A percentile compares a stretch with the other conserved stretches of the same genome.
These are phyloP conservation scores for Hydraecia micacea DNA, from an alignment of 2,888 invertebrate genomes.

Conservation along the genomic window DNA sequence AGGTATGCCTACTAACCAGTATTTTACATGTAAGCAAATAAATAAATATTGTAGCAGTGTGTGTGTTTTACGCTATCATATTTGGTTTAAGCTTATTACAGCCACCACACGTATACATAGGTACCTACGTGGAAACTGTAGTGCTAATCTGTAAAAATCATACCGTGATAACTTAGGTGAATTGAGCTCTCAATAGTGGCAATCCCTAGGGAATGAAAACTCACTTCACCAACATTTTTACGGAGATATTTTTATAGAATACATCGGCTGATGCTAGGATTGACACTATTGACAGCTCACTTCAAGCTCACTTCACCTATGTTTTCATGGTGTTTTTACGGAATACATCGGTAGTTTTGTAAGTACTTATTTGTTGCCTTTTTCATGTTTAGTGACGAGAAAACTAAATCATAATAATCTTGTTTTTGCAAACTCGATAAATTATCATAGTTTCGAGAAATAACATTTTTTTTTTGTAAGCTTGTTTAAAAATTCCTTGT, in stretches of 20 bases:
- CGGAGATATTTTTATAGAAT: too few relatives aligned
- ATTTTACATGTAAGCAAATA: too few relatives aligned
- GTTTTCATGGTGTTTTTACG: too few relatives aligned
- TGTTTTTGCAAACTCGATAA: slow-evolving; percentile 17
- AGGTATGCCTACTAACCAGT: too few relatives aligned
- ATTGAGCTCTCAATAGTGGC: too few relatives aligned
- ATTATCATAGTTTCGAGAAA: slow-evolving; percentile 4
- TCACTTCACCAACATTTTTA: too few relatives aligned
- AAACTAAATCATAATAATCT: slow-evolving; percentile 36
- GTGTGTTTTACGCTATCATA: slow-evolving; percentile 12
- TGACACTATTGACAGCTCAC: too few relatives aligned
- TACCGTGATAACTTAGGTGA: too few relatives aligned
- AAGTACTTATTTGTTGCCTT: neutral
- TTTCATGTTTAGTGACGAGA: slow-evolving; percentile 22
- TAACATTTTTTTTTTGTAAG: slow-evolving; percentile 1
- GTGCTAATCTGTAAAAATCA: too few relatives aligned
- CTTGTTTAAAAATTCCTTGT: neutral
- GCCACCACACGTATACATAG: slow-evolving; percentile 1
- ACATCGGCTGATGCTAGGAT: too few relatives aligned
- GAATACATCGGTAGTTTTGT: neutral
- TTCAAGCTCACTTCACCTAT: too few relatives aligned
- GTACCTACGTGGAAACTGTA: neutral
- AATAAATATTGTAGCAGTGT: neutral
- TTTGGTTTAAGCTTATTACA: slow-evolving; percentile 15
- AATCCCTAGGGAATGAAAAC: too few relatives aligned